Percentiles rank a stretch among this genome's conserved stretches.
phyloP scores from a whole-genome alignment of 2,113 vertebrate species.

The Clupea harengus region DNA sequence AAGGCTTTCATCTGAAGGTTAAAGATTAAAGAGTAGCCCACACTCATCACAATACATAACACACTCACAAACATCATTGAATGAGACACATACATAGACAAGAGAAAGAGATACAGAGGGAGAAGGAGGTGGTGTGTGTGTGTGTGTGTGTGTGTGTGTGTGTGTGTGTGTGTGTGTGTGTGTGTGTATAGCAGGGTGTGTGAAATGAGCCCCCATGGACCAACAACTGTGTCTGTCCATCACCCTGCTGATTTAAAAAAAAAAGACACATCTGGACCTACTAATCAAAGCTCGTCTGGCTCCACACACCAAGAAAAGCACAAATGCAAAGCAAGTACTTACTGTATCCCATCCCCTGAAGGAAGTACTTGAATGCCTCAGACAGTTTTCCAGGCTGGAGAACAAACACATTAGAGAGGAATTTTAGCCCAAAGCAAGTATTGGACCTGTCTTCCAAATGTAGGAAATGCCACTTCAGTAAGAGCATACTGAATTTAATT shows the following conservation, averaged over 20 bases:
- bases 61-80: constrained; percentile 3
- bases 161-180: constrained; percentile 2
- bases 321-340: not conserved
- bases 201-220: too few relatives aligned
- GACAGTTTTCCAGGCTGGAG: not conserved
- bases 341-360: not conserved
- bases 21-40: not conserved
- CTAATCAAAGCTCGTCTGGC: not conserved
- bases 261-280: not conserved
- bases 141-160: not conserved
- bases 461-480: too few relatives aligned
- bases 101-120: not conserved
- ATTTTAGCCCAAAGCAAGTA: not conserved
- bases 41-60: not conserved
- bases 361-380: not conserved
- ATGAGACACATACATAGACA: not conserved
- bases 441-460: too few relatives aligned
- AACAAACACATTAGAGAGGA: not conserved
- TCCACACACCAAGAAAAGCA: not conserved
- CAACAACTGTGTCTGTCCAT: too few relatives aligned
- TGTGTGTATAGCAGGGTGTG: not conserved
- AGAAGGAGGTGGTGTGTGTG: not conserved
- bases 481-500: too few relatives aligned
- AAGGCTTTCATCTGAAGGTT: not conserved
- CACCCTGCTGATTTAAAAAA: too few relatives aligned